phyloP scores from a whole-genome alignment of 2,797 vertebrate species.

The Champsocephalus gunnari region DNA sequence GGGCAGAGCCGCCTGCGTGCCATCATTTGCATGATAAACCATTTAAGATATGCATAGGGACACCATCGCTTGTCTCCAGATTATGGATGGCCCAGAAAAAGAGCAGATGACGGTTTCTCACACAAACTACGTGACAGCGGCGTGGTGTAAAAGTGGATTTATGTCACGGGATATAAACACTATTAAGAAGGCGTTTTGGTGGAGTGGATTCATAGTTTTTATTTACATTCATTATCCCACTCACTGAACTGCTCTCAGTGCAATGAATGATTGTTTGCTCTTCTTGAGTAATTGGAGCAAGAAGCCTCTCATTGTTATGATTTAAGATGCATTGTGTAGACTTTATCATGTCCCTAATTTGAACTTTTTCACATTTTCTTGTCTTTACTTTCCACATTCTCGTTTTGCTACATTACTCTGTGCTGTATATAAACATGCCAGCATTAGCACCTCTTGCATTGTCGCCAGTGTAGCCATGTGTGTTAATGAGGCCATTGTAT shows the following conservation, averaged over 20 bases:
- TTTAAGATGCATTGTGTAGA: constrained; percentile 30
- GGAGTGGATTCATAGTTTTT: constrained; percentile 38
- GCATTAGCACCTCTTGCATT: constrained; percentile 51
- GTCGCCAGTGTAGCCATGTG: constrained; percentile 53
- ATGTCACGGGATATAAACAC: constrained; percentile 24
- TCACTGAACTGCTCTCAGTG: constrained; percentile 23
- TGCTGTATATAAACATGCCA: constrained; percentile 43
- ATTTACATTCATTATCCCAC: constrained; percentile 40
- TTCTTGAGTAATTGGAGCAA: constrained; percentile 45
- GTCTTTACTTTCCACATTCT: constrained; percentile 29
- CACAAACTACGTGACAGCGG: constrained; percentile 55
- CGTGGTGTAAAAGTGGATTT: constrained; percentile 37
- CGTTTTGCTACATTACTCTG: constrained; percentile 32
- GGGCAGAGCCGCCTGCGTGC: constrained; percentile 76
- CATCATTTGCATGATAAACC: constrained; percentile 87
- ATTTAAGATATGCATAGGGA: constrained; percentile 86
- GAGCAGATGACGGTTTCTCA: constrained; percentile 81
- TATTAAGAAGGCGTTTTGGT: constrained; percentile 22
- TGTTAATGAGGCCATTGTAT: constrained; percentile 75
- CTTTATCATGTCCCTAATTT: constrained; percentile 45
- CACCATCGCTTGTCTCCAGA: constrained; percentile 78
- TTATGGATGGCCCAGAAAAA: constrained; percentile 80
- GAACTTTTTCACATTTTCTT: constrained; percentile 36
- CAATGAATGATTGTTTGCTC: constrained; percentile 37
- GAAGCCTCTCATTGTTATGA: constrained; percentile 45